These are phyloP conservation scores for Brachycybe producta DNA, from an alignment of 2,888 invertebrate genomes.

Conservation along the genomic window DNA sequence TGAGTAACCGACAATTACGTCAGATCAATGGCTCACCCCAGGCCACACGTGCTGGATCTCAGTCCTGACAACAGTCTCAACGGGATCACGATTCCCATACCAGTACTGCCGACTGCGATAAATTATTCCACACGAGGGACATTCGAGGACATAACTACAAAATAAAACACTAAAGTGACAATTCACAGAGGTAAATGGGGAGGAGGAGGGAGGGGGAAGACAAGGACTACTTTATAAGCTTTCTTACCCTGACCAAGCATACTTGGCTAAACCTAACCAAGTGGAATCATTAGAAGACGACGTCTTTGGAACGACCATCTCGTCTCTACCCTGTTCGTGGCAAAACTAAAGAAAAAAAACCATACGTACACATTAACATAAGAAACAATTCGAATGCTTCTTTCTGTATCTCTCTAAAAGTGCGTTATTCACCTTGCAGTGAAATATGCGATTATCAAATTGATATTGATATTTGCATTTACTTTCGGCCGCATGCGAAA, in stretches of 20 bases:
- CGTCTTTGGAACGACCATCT: slow-evolving; percentile 45
- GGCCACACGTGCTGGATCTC: slow-evolving; percentile 58
- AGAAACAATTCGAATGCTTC: too few relatives aligned
- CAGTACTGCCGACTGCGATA: slow-evolving; percentile 61
- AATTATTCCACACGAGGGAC: slow-evolving; percentile 57
- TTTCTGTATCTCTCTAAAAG: too few relatives aligned
- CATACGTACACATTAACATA: slow-evolving; percentile 3
- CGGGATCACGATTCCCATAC: slow-evolving; percentile 64
- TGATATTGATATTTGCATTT: slow-evolving; percentile 54
- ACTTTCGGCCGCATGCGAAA: slow-evolving; percentile 28
- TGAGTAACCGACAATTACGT: slow-evolving; percentile 1
- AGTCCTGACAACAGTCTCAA: slow-evolving; percentile 49
- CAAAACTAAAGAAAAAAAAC: slow-evolving; percentile 42
- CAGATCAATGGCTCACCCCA: slow-evolving; percentile 31
- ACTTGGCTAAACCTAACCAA: slow-evolving; percentile 56
- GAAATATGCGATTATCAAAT: slow-evolving; percentile 45
- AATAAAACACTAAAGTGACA: slow-evolving; percentile 10
- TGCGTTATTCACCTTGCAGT: slow-evolving; percentile 31
- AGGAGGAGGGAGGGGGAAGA: too few relatives aligned
- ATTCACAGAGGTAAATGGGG: too few relatives aligned
- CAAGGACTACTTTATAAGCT: too few relatives aligned
- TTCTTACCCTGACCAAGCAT: slow-evolving; percentile 58
- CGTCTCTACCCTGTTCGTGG: slow-evolving; percentile 45
- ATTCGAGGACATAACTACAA: slow-evolving; percentile 51
- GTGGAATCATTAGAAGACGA: slow-evolving; percentile 40